Percentiles rank a stretch among this genome's conserved stretches.
These are phyloP conservation scores for Pammene aurita DNA, from an alignment of 2,888 invertebrate species.

Conservation along the genomic window DNA sequence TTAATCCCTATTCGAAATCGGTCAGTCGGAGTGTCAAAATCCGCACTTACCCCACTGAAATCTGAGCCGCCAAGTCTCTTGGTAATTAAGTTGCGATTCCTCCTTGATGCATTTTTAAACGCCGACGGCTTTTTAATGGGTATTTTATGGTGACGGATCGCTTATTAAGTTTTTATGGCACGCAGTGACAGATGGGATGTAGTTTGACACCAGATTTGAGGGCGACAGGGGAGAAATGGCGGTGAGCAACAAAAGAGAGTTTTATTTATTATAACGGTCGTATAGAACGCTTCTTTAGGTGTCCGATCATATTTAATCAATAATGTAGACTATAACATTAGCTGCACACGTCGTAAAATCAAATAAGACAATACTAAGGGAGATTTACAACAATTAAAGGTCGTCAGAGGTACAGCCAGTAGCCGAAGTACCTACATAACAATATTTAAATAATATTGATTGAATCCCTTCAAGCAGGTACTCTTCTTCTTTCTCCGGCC, in stretches of 20 bases:
- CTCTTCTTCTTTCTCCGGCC: no score
- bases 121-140: slow-evolving; percentile 82
- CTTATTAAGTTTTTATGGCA: slow-evolving; percentile 82
- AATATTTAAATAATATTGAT: no score
- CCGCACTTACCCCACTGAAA: slow-evolving; percentile 64
- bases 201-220: slow-evolving; percentile 81
- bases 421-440: no score
- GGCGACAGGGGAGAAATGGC: slow-evolving; percentile 46
- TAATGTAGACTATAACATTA: no score
- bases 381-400: no score
- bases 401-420: no score
- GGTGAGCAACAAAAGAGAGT: slow-evolving; percentile 10
- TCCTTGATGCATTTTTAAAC: slow-evolving; percentile 83
- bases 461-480: no score
- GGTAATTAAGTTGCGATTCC: slow-evolving; percentile 83
- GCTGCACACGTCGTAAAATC: no score
- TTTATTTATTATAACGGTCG: slow-evolving; percentile 13
- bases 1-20: slow-evolving; percentile 8
- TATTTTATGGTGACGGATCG: slow-evolving; percentile 83
- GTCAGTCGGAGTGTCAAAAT: slow-evolving; percentile 43
- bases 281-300: background rate
- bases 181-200: slow-evolving; percentile 80
- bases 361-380: no score
- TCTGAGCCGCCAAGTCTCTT: slow-evolving; percentile 77
- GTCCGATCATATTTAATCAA: background rate